A percentile compares a stretch with the other conserved stretches of the same genome.
Evolutionary conservation across 2,113 vertebrate genomes (phyloP).

Genomic region (Silurus asotus): DNA sequence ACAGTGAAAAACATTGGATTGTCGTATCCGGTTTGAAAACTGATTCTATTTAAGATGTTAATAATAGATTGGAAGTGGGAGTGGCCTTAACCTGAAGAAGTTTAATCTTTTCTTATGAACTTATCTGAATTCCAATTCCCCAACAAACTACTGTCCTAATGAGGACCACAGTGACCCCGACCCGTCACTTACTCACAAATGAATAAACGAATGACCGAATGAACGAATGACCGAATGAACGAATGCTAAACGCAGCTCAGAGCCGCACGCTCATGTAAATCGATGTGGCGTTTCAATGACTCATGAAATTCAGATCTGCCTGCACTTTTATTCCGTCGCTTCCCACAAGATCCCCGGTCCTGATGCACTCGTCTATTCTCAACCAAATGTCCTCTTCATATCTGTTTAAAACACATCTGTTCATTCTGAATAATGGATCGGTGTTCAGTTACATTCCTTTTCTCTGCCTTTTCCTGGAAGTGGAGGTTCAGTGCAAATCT

Average conservation of each 20-base stretch:
- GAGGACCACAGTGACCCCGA: background rate
- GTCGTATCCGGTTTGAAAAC: too few species aligned
- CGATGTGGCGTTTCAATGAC: background rate
- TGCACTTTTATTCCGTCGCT: background rate
- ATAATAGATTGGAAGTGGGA: background rate
- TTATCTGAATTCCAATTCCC: background rate
- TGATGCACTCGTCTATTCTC: background rate
- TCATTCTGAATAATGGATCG: background rate
- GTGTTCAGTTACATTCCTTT: background rate
- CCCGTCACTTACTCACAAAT: background rate
- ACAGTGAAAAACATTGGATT: too few species aligned
- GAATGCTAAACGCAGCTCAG: background rate
- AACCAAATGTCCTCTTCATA: background rate
- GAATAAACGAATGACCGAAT: background rate
- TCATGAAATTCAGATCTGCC: background rate
- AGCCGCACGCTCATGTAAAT: background rate
- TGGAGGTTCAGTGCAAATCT: background rate
- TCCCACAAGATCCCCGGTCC: background rate
- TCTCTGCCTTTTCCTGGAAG: background rate
- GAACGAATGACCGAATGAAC: background rate
- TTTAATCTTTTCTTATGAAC: background rate
- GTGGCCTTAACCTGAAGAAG: background rate
- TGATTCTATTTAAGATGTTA: too few species aligned
- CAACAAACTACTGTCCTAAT: background rate
- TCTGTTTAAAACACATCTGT: background rate